Base-by-base conservation (phyloP, 2,797 vertebrate genomes). In the Stomatorhinus walkeri region DNA sequence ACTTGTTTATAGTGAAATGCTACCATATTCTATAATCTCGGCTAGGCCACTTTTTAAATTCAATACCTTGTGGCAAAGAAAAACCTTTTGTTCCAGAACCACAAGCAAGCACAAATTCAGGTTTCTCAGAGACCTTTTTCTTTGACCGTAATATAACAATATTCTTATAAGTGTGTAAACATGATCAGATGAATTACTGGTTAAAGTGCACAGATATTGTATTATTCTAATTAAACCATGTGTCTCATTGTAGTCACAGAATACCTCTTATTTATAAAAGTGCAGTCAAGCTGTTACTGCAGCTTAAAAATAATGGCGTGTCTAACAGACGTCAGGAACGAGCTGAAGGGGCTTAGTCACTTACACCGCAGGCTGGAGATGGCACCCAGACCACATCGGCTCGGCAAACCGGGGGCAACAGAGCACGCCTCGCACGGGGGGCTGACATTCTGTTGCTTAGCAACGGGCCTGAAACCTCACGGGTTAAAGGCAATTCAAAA, bases 401-500 rank as follows among this genome's bases (percentile, higher is more conserved):
- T 54, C 72, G 22, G 85, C 61, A 0, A 22, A 4, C 24, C 61
- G 88, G 32, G 64, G 84, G 54, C 49, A 88, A 56, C 36, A 46
- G 6, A 64, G 43, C 32, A 32, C 9, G 19, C 28, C 88, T 19
- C 7, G 28, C 56, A 85, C 85, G 91, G 61, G 88, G 91, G 94
- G 94, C 95, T 93, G 92, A 90, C 91, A 92, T 91, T 94, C 92
- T 93, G 95, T 96, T 96, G 94, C 95, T 91, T 95, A 94, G 95
- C 95, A 95, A 96, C 95, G 91, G 91, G 90, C 92, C 76, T 92
- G 92, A 94, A 92, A 92, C 94, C 91, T 92, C 92, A 92, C 2
- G 93, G 93, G 88, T 89, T 89, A 89, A 89, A 89, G 56, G 64
- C 81, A 72, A 46, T 89, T 89, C 81, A 89, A 86, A 83, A 89